Conservation (phyloP, 2,888 invertebrate species). For the Julus scanicus region DNA sequence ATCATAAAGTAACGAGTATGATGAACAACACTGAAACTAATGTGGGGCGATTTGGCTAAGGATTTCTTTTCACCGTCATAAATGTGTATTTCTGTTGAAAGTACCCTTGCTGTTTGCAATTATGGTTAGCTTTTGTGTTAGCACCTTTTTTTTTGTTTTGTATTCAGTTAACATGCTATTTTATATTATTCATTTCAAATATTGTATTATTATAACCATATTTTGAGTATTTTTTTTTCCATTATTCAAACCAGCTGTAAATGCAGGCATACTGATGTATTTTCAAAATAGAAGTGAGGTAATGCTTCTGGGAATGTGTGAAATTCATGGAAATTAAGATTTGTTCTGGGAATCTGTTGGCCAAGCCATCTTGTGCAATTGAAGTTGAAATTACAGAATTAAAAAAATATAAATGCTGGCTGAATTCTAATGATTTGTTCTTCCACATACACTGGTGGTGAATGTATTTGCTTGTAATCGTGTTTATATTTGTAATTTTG, state of each 20-base stretch:
- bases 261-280: neutral
- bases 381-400: slow-evolving; percentile 37
- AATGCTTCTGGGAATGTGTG: neutral
- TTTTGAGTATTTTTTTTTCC: slow-evolving; percentile 28
- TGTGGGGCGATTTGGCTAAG: neutral
- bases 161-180: slow-evolving; percentile 33
- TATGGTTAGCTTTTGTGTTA: slow-evolving; percentile 42
- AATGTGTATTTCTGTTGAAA: neutral
- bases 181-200: slow-evolving; percentile 43
- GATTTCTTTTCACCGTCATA: neutral
- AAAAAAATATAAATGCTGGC: slow-evolving; percentile 46
- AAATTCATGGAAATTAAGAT: slow-evolving; percentile 4
- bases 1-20: neutral
- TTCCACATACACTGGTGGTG: neutral
- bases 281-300: neutral
- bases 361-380: slow-evolving; percentile 37
- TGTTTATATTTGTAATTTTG: neutral
- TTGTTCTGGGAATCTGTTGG: slow-evolving; percentile 30
- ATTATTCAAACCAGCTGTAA: slow-evolving; percentile 36
- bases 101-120: neutral
- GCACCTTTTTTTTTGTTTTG: slow-evolving; percentile 18
- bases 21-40: neutral
- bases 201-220: slow-evolving; percentile 18
- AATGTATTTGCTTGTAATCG: neutral
- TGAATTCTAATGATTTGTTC: neutral